Evolutionary conservation across 2,888 invertebrate species (phyloP).

Genomic region (Sussaba pulchella): DNA sequence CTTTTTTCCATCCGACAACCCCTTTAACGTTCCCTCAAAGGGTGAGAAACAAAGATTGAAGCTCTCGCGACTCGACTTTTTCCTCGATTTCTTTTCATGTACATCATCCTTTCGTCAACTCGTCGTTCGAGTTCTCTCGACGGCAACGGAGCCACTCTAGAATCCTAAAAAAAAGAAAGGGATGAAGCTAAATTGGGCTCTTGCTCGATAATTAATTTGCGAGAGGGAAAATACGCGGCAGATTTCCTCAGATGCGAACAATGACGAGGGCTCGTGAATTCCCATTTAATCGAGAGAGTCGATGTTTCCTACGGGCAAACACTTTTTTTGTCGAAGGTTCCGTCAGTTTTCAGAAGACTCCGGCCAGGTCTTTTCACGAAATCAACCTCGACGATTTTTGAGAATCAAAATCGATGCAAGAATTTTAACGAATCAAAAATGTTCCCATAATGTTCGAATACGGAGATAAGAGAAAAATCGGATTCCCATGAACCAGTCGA

Average conservation of each 20-base stretch:
- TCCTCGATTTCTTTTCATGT: constrained; percentile 33
- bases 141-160: background rate
- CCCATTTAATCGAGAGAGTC: background rate
- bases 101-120: background rate
- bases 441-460: too few species aligned
- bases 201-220: constrained; percentile 14
- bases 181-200: too few species aligned
- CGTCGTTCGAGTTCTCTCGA: constrained; percentile 12
- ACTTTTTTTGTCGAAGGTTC: too few species aligned
- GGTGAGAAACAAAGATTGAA: constrained; percentile 62
- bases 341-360: too few species aligned
- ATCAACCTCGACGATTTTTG: too few species aligned
- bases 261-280: background rate
- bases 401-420: too few species aligned
- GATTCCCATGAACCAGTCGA: too few species aligned
- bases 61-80: constrained; percentile 47
- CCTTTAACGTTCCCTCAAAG: constrained; percentile 39
- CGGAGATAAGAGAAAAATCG: too few species aligned
- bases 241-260: background rate
- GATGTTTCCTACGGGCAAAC: background rate
- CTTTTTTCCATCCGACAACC: constrained; percentile 14
- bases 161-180: too few species aligned
- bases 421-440: too few species aligned
- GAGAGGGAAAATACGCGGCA: background rate
- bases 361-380: too few species aligned